Evolutionary conservation across 2,888 invertebrate species (phyloP).

Genomic region (Drosophila sordidula): DNA sequence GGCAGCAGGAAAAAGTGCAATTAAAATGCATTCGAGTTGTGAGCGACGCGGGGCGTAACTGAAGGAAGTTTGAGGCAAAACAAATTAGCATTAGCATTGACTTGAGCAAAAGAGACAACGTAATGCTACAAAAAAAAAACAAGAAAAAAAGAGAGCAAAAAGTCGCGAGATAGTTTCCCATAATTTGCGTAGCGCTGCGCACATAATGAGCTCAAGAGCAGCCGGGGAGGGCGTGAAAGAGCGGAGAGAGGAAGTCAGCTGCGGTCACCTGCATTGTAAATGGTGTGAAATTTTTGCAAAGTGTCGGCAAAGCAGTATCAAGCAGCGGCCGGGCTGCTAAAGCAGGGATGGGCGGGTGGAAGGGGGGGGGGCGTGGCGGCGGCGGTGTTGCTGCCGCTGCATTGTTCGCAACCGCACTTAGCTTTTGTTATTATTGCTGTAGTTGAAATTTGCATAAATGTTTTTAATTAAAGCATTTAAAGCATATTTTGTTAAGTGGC

Average conservation of each 20-base stretch:
- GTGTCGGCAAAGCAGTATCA: slow-evolving; percentile 18
- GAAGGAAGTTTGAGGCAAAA: slow-evolving; percentile 59
- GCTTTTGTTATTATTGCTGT: slow-evolving; percentile 56
- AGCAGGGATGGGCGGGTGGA: not conserved
- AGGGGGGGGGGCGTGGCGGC: not conserved
- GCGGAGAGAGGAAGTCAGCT: slow-evolving; percentile 26
- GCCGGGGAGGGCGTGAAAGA: not conserved
- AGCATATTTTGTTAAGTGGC: slow-evolving; percentile 68
- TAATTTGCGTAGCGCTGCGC: slow-evolving; percentile 64
- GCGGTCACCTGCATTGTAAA: slow-evolving; percentile 73
- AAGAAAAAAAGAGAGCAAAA: slow-evolving; percentile 47
- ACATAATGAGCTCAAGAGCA: slow-evolving; percentile 67
- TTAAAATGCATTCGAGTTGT: slow-evolving; percentile 69
- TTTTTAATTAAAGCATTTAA: slow-evolving; percentile 77
- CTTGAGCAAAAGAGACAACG: slow-evolving; percentile 38
- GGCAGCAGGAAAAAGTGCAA: slow-evolving; percentile 75
- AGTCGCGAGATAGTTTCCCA: slow-evolving; percentile 70
- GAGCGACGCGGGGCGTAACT: not conserved
- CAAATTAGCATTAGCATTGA: slow-evolving; percentile 72
- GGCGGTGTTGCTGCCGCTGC: slow-evolving; percentile 4
- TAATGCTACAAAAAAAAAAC: not conserved
- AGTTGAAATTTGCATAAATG: slow-evolving; percentile 71
- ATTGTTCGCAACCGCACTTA: slow-evolving; percentile 61
- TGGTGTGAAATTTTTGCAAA: slow-evolving; percentile 68
- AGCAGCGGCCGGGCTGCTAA: slow-evolving; percentile 4